phyloP scores from a whole-genome alignment of 2,888 invertebrate species.

The Cosmopolites sordidus region DNA sequence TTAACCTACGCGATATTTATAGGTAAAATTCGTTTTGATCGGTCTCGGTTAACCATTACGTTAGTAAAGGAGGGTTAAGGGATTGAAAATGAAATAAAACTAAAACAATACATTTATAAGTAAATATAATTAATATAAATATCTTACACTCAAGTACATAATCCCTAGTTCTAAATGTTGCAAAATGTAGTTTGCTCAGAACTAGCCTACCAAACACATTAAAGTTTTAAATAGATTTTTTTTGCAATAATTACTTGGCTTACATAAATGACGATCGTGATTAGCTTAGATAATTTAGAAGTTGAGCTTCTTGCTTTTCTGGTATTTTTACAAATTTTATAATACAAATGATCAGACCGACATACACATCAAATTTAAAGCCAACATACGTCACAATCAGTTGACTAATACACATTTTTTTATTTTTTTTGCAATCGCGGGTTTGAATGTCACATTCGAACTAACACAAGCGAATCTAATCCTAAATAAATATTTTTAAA shows the following conservation, averaged over 20 bases:
- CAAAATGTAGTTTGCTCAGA: constrained; percentile 42
- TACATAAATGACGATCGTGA: constrained; percentile 35
- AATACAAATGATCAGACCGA: constrained; percentile 28
- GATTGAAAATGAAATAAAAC: too few species aligned
- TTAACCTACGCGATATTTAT: too few species aligned
- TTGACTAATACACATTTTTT: neutral
- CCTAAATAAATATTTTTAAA: constrained; percentile 44
- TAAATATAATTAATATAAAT: constrained; percentile 52
- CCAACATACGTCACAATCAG: neutral
- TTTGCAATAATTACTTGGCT: constrained; percentile 41
- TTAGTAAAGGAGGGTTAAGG: too few species aligned
- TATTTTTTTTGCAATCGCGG: neutral
- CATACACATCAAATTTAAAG: constrained; percentile 19
- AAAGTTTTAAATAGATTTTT: constrained; percentile 42
- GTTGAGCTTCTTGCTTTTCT: constrained; percentile 36
- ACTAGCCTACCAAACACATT: constrained; percentile 49
- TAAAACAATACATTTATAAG: constrained; percentile 46
- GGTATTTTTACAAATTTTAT: constrained; percentile 32
- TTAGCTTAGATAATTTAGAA: constrained; percentile 28
- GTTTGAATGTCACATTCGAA: constrained; percentile 19
- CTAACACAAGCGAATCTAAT: constrained; percentile 29
- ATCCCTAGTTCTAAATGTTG: constrained; percentile 45
- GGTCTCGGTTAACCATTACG: too few species aligned
- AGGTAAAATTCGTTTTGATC: too few species aligned
- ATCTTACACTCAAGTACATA: constrained; percentile 52